These are phyloP conservation scores for Gryon sp. DNA, from an alignment of 1,140 invertebrate species.

Conservation along the genomic window DNA sequence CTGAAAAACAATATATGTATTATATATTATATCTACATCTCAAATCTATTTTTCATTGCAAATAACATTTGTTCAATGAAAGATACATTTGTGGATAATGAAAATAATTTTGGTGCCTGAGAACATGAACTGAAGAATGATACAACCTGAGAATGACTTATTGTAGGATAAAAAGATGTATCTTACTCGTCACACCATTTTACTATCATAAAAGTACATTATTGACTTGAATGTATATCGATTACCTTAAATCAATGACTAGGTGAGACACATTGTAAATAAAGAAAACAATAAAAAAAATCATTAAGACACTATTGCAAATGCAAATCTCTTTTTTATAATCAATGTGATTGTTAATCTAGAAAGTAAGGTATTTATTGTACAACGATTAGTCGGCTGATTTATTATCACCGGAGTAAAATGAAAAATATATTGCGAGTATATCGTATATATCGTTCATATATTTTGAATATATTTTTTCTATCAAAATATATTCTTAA, in stretches of 20 bases:
- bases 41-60: constrained; percentile 10
- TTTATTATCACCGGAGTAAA: too few relatives aligned
- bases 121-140: not conserved
- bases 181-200: constrained; percentile 4
- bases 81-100: not conserved
- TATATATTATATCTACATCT: too few relatives aligned
- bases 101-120: constrained; percentile 30
- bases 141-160: not conserved
- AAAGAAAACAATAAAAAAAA: too few relatives aligned
- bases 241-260: constrained; percentile 9
- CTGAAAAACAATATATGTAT: too few relatives aligned
- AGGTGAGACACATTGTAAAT: constrained; percentile 29
- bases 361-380: constrained; percentile 72
- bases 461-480: too few relatives aligned
- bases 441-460: too few relatives aligned
- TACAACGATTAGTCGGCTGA: constrained; percentile 67
- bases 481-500: too few relatives aligned
- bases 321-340: constrained; percentile 32
- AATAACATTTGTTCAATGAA: too few relatives aligned
- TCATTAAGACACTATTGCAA: constrained; percentile 10
- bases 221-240: constrained; percentile 9
- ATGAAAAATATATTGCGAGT: too few relatives aligned
- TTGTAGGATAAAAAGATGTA: constrained; percentile 7
- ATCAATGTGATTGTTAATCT: constrained; percentile 68
- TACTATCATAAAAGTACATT: constrained; percentile 7